A percentile compares a stretch with the other conserved stretches of the same genome.
These are phyloP conservation scores for Boloria selene DNA, from an alignment of 2,888 invertebrate genomes.

Conservation along the genomic window DNA sequence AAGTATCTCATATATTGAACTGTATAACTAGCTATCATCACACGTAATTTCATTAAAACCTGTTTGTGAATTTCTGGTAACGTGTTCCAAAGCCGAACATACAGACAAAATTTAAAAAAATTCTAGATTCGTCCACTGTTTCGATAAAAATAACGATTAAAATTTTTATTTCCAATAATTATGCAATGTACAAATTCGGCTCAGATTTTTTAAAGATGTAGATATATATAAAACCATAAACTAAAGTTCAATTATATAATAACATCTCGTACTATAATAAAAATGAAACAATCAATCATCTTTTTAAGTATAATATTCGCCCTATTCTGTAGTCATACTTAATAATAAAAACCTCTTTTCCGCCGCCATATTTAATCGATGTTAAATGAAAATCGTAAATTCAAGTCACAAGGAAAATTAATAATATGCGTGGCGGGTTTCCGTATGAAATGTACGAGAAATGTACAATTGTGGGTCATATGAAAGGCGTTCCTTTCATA, in stretches of 20 bases:
- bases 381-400: conserved; percentile 29
- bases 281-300: conserved; percentile 11
- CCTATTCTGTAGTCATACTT: conserved; percentile 18
- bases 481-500: conserved; percentile 31
- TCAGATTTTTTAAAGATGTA: no score
- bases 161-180: no score
- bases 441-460: conserved; percentile 30
- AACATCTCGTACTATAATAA: conserved; percentile 3
- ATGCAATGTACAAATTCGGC: no score
- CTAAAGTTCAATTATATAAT: neutral
- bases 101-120: no score
- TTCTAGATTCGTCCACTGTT: no score
- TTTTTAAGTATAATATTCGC: conserved; percentile 11
- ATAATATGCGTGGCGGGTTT: conserved; percentile 30
- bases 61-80: no score
- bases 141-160: no score
- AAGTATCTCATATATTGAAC: no score
- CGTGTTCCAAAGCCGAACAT: no score
- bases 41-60: no score
- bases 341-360: conserved; percentile 24
- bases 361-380: conserved; percentile 23
- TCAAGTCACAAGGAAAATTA: conserved; percentile 32
- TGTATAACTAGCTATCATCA: no score
- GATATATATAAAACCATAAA: no score
- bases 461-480: conserved; percentile 27